phyloP scores from a whole-genome alignment of 2,113 vertebrate genomes.

The Amphiprion ocellaris region DNA sequence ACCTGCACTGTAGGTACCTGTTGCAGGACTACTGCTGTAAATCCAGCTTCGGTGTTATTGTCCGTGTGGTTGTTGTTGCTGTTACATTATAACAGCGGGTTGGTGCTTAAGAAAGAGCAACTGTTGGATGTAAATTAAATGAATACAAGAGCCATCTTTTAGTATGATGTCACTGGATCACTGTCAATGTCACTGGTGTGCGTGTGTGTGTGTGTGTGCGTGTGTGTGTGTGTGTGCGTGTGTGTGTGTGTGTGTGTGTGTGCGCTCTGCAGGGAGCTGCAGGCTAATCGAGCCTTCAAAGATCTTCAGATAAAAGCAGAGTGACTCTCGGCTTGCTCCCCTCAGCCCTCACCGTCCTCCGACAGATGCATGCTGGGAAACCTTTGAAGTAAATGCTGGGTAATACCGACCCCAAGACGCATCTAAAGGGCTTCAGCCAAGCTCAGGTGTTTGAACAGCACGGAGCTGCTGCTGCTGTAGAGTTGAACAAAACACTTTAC shows the following conservation, averaged over 20 bases:
- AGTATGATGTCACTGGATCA: too few relatives aligned
- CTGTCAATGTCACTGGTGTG: too few relatives aligned
- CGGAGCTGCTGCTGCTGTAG: background rate
- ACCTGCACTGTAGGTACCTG: too few relatives aligned
- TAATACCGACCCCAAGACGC: background rate
- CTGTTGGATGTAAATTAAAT: too few relatives aligned
- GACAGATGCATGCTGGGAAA: slow-evolving; percentile 46
- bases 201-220: too few relatives aligned
- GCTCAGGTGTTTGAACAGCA: slow-evolving; percentile 6
- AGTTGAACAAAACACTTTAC: background rate
- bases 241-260: background rate
- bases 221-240: too few relatives aligned
- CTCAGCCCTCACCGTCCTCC: background rate
- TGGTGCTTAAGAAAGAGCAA: too few relatives aligned
- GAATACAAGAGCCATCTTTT: too few relatives aligned
- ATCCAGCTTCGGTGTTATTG: too few relatives aligned
- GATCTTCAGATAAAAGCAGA: slow-evolving; percentile 29
- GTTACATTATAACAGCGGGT: too few relatives aligned
- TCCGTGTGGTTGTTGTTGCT: too few relatives aligned
- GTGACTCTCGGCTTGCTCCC: background rate
- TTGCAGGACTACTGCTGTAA: too few relatives aligned
- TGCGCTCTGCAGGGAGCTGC: slow-evolving; percentile 1
- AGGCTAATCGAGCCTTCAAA: slow-evolving; percentile 22
- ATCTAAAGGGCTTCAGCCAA: background rate
- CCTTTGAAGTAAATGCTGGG: slow-evolving; percentile 19